Percentiles rank a stretch among this genome's conserved stretches.
Evolutionary conservation across 2,113 vertebrate genomes (phyloP).

Genomic region (Ctenodactylus gundi): DNA sequence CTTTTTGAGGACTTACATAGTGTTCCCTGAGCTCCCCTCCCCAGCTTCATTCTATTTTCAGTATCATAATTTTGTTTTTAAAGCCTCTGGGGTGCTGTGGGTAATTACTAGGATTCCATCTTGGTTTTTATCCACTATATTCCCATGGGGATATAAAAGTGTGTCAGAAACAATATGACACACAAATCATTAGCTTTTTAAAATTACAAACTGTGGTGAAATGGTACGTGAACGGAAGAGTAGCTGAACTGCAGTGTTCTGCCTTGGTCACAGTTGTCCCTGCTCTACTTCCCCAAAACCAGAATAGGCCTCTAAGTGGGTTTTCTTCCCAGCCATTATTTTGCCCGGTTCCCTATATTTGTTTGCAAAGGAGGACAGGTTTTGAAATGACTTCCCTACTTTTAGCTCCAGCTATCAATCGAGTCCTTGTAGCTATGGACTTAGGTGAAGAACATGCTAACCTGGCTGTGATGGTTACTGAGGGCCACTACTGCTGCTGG

Average conservation of each 20-base stretch:
- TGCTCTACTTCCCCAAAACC: conserved; percentile 46
- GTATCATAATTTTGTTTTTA: conserved; percentile 50
- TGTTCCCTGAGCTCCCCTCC: neutral
- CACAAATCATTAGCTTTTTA: conserved; percentile 25
- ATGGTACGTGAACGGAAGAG: neutral
- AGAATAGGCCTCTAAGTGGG: neutral
- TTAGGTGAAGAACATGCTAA: neutral
- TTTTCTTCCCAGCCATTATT: conserved; percentile 1
- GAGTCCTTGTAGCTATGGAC: neutral
- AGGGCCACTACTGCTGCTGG: neutral
- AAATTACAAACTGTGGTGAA: conserved; percentile 37
- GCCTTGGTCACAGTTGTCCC: neutral
- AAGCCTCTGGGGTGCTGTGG: conserved; percentile 60
- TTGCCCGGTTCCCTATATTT: conserved; percentile 63
- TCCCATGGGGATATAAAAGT: conserved; percentile 57
- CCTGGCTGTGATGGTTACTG: accelerated
- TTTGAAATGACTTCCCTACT: conserved; percentile 46
- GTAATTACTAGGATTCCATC: conserved; percentile 31
- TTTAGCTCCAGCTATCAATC: neutral
- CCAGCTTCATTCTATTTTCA: conserved; percentile 30
- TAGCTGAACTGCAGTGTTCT: neutral
- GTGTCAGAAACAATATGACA: conserved; percentile 42
- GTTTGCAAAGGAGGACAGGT: conserved; percentile 31
- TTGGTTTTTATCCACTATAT: conserved; percentile 34
- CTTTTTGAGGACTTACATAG: neutral